A percentile compares a stretch with the other conserved stretches of the same genome.
phyloP scores from a whole-genome alignment of 2,888 invertebrate genomes.

The Deilephila porcellus region DNA sequence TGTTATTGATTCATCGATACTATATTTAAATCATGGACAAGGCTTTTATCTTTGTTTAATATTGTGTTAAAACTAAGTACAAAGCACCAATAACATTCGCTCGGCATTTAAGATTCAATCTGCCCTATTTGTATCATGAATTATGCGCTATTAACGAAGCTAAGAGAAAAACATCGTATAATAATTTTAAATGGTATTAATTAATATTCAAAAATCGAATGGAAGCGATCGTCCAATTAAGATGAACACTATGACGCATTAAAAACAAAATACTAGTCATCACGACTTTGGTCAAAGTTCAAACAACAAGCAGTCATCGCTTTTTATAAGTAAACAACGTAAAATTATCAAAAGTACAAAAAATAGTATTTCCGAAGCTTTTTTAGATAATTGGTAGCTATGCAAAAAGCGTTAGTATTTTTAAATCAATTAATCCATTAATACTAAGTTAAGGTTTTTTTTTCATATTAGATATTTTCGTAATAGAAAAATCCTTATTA shows the following conservation, averaged over 20 bases:
- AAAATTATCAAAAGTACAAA: neutral
- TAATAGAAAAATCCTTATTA: too few relatives aligned
- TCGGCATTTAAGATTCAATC: too few relatives aligned
- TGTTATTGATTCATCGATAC: too few relatives aligned
- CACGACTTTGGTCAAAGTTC: neutral
- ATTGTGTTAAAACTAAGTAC: too few relatives aligned
- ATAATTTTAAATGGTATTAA: neutral
- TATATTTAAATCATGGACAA: too few relatives aligned
- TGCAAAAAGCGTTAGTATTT: neutral
- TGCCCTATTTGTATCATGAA: too few relatives aligned
- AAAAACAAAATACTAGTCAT: neutral
- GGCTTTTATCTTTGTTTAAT: too few relatives aligned
- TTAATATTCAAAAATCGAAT: neutral
- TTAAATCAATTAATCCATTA: neutral
- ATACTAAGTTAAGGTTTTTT: neutral
- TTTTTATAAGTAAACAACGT: neutral
- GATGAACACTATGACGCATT: neutral
- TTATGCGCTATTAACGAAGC: too few relatives aligned
- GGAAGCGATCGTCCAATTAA: neutral
- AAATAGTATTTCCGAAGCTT: neutral
- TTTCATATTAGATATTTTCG: too few relatives aligned
- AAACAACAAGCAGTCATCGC: neutral
- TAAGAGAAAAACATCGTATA: too few relatives aligned
- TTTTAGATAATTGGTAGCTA: neutral
- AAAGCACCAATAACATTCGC: too few relatives aligned